A percentile compares a stretch with the other conserved stretches of the same genome.
Conservation (phyloP, 2,888 invertebrate genomes). For the Trisateles emortualis region DNA sequence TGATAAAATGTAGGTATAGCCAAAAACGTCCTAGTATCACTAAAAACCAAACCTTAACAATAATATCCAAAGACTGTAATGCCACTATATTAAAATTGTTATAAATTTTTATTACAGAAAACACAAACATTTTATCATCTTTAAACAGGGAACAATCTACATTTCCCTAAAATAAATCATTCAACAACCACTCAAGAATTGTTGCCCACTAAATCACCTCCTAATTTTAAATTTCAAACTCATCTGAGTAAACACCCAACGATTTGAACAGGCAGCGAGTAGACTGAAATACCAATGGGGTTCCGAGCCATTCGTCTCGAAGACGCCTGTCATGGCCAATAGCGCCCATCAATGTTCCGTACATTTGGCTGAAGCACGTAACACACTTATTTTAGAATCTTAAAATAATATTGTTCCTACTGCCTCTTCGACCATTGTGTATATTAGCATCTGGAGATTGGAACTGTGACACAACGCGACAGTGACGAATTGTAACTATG, state of each 20-base stretch:
- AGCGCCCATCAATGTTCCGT: slow-evolving; percentile 81
- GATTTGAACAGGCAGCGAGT: slow-evolving; percentile 49
- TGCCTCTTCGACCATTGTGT: slow-evolving; percentile 39
- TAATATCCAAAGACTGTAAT: too few species aligned
- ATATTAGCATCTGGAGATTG: slow-evolving; percentile 39
- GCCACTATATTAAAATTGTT: too few species aligned
- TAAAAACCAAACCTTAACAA: too few species aligned
- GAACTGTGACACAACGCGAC: slow-evolving; percentile 42
- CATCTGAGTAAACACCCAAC: slow-evolving; percentile 81
- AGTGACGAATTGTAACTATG: slow-evolving; percentile 46
- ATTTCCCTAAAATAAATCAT: slow-evolving; percentile 9
- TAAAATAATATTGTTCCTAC: slow-evolving; percentile 59
- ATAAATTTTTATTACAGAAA: neutral
- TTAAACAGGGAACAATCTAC: neutral
- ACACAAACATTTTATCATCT: neutral
- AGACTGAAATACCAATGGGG: slow-evolving; percentile 78
- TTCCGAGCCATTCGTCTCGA: slow-evolving; percentile 62
- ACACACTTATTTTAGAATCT: slow-evolving; percentile 75
- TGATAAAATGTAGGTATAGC: too few species aligned
- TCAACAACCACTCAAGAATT: slow-evolving; percentile 20
- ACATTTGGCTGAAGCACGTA: slow-evolving; percentile 78
- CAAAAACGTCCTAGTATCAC: too few species aligned
- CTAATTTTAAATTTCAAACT: slow-evolving; percentile 78
- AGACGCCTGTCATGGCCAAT: slow-evolving; percentile 80
- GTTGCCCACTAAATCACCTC: slow-evolving; percentile 57